A percentile compares a stretch with the other conserved stretches of the same genome.
phyloP scores from a whole-genome alignment of 1,140 invertebrate genomes.

The Bilobella aurantiaca region DNA sequence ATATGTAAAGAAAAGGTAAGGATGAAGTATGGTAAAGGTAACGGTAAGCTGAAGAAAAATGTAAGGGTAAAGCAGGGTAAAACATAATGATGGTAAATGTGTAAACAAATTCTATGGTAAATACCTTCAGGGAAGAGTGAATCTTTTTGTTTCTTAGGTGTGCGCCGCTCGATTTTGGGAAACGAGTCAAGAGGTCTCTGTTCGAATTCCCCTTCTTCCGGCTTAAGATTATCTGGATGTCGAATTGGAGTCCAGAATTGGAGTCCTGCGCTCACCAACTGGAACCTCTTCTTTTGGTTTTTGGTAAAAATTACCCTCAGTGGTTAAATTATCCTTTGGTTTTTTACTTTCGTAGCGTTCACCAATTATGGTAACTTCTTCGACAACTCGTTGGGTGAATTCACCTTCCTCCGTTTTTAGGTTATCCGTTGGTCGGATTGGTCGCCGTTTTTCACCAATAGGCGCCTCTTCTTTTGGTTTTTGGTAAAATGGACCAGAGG shows the following conservation, averaged over 20 bases:
- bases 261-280: slow-evolving; percentile 5
- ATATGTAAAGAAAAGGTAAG: too few species aligned
- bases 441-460: slow-evolving; percentile 20
- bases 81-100: too few species aligned
- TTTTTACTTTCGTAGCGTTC: slow-evolving; percentile 49
- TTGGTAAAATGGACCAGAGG: slow-evolving; percentile 37
- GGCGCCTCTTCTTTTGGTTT: background rate
- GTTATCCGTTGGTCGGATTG: slow-evolving; percentile 39
- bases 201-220: slow-evolving; percentile 27
- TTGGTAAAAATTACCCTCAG: slow-evolving; percentile 42
- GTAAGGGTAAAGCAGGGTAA: too few species aligned
- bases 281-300: background rate
- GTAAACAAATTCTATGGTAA: too few species aligned
- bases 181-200: slow-evolving; percentile 26
- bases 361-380: slow-evolving; percentile 25
- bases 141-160: slow-evolving; percentile 27
- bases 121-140: slow-evolving; percentile 35
- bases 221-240: slow-evolving; percentile 45
- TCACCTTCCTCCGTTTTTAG: slow-evolving; percentile 32
- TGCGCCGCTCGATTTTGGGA: background rate
- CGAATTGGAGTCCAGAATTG: slow-evolving; percentile 40
- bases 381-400: slow-evolving; percentile 2
- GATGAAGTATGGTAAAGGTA: too few species aligned
- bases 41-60: too few species aligned
- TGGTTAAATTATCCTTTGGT: slow-evolving; percentile 43